Percentiles rank a stretch among this genome's conserved stretches.
Evolutionary conservation across 2,797 vertebrate species (phyloP).

Genomic region (Tiaroga cobitis): DNA sequence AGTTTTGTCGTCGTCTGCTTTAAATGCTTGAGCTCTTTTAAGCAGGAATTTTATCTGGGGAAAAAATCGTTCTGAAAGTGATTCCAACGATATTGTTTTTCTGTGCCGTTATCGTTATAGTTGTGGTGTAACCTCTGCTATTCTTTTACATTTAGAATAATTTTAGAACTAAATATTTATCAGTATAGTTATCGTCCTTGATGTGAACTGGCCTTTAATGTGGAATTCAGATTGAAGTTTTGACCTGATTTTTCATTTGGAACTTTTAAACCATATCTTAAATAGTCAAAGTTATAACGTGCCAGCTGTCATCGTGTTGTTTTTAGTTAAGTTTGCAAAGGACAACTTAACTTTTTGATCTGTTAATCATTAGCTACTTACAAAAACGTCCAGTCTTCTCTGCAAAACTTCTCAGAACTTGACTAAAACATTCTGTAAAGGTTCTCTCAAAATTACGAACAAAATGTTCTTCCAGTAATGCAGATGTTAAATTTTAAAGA

Average conservation of each 20-base stretch:
- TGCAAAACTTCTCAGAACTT: not conserved
- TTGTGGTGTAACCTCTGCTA: too few species aligned
- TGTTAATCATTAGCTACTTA: not conserved
- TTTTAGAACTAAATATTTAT: too few species aligned
- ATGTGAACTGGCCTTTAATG: not conserved
- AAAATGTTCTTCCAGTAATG: not conserved
- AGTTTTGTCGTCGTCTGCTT: too few species aligned
- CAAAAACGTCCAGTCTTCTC: not conserved
- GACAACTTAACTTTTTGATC: not conserved
- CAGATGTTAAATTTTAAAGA: not conserved
- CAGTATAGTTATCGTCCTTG: not conserved
- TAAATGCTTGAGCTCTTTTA: too few species aligned
- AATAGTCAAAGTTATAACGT: not conserved
- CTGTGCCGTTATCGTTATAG: too few species aligned
- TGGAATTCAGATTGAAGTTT: not conserved
- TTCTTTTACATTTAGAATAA: too few species aligned
- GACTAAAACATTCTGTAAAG: not conserved
- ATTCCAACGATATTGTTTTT: too few species aligned
- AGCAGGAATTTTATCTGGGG: not conserved
- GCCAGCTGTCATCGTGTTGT: not conserved
- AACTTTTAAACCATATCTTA: not conserved
- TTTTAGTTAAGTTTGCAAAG: not conserved
- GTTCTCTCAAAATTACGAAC: not conserved
- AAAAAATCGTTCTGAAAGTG: too few species aligned
- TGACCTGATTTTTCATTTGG: not conserved